Base-by-base conservation (phyloP, 64 coral and sea anemone genomes). In the Pocillopora damicornis region DNA sequence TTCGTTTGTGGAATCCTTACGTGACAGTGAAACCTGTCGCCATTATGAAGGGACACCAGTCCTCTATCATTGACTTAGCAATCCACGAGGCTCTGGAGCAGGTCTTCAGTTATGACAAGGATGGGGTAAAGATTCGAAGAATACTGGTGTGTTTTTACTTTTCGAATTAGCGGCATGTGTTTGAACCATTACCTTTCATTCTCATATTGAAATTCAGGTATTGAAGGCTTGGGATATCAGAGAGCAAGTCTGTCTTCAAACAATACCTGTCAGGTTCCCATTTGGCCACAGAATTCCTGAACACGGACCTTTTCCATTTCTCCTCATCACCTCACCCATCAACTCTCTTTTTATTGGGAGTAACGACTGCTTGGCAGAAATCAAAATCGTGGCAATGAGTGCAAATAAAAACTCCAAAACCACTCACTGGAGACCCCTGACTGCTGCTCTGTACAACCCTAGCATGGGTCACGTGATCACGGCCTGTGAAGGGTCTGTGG, bases 1-100 rank as follows among this genome's bases (percentile, higher is more conserved):
- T 98, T 25, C 96, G 96, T 2, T 25, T 98, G 76, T 98, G 96
- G 96, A 92, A 98, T 79, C 92, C 92, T 81, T 98, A 98, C 78
- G 96, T 98, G 37, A 98, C 96, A 22, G 68, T 65, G 61, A 98
- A 98, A 57, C 96, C 96, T 38, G 71, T 98, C n/a, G 96, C 96
- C 18, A 89, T 94, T 20, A 89, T 98, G 82, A 98, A 94, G 73
- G 96, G 96, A 15, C 96, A 98, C 15, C 89, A 91, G 59, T 94
- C 96, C 13, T 94, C 89, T 20, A 87, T 98, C 42, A 80, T 98
- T 37, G 96, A 98, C 73, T 79, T 98, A 11, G 80, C 89, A 35
- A 94, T 98, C 58, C 81, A 94, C 56, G 58, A 89, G 9, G 83
- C 60, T 62, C 77, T 92, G 23, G 92, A 71, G 26, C 92, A 94